These are phyloP conservation scores for Barypeithes pellucidus DNA, from an alignment of 2,888 invertebrate genomes.

Conservation along the genomic window DNA sequence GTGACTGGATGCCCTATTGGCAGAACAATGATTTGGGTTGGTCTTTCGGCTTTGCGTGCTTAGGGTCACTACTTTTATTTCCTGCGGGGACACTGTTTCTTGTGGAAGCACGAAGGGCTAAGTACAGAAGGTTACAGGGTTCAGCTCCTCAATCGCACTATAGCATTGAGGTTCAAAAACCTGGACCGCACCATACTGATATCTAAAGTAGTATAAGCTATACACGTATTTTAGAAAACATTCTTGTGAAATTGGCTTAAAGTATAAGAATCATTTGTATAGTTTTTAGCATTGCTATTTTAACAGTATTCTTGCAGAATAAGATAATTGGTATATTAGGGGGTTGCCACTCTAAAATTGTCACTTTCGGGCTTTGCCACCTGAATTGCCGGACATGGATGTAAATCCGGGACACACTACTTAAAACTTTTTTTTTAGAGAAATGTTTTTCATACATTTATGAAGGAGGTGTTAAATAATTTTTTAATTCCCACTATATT, in stretches of 20 bases:
- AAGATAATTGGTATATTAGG: too few species aligned
- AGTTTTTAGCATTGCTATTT: too few species aligned
- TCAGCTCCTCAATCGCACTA: conserved; percentile 78
- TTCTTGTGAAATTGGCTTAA: background rate
- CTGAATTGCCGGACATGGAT: too few species aligned
- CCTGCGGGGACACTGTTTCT: conserved; percentile 87
- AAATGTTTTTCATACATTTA: too few species aligned
- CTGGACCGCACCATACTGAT: conserved; percentile 78
- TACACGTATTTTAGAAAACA: conserved; percentile 1
- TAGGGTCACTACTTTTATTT: conserved; percentile 84
- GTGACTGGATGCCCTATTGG: conserved; percentile 98
- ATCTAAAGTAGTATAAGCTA: conserved; percentile 75
- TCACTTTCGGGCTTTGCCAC: too few species aligned
- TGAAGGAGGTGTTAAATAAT: too few species aligned
- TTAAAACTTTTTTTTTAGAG: too few species aligned
- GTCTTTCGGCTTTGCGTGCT: conserved; percentile 90
- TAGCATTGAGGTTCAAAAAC: conserved; percentile 79
- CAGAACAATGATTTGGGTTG: conserved; percentile 96
- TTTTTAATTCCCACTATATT: too few species aligned
- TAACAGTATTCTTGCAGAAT: too few species aligned
- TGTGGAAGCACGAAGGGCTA: conserved; percentile 86
- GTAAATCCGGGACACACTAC: too few species aligned
- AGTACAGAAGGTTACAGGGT: conserved; percentile 82
- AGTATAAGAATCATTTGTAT: too few species aligned
- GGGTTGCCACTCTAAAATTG: too few species aligned